phyloP scores from a whole-genome alignment of 2,888 invertebrate genomes.

The Dascillus cervinus region DNA sequence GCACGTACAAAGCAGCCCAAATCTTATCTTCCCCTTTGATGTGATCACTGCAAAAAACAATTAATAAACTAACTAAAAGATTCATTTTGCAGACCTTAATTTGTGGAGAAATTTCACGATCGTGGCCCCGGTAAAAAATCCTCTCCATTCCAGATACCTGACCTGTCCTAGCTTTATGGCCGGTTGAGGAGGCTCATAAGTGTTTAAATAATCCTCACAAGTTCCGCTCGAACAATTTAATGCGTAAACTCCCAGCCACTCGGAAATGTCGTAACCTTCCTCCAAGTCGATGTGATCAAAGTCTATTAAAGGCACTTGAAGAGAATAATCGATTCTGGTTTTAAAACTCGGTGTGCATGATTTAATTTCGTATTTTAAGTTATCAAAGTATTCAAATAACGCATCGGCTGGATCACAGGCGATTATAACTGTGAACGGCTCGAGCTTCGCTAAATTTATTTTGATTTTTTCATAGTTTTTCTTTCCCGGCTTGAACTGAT shows the following conservation, averaged over 20 bases:
- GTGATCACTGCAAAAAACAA: slow-evolving; percentile 25
- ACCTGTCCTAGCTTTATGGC: slow-evolving; percentile 34
- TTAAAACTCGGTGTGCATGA: slow-evolving; percentile 40
- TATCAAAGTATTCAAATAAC: slow-evolving; percentile 49
- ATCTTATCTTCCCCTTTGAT: slow-evolving; percentile 28
- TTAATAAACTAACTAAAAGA: slow-evolving; percentile 16
- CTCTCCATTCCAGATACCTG: slow-evolving; percentile 42
- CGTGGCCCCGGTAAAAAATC: slow-evolving; percentile 43
- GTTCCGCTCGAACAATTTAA: slow-evolving; percentile 35
- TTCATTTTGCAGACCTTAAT: slow-evolving; percentile 15
- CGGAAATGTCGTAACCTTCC: slow-evolving; percentile 39
- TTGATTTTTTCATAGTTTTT: slow-evolving; percentile 42
- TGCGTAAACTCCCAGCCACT: slow-evolving; percentile 50
- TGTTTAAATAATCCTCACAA: slow-evolving; percentile 36
- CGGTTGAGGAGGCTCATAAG: slow-evolving; percentile 39
- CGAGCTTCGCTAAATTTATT: slow-evolving; percentile 37
- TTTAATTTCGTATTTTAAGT: slow-evolving; percentile 40
- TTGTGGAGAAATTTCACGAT: slow-evolving; percentile 35
- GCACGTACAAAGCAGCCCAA: slow-evolving; percentile 48
- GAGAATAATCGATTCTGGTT: slow-evolving; percentile 33
- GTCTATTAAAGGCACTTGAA: slow-evolving; percentile 39
- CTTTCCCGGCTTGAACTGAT: slow-evolving; percentile 42
- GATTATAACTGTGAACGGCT: slow-evolving; percentile 42
- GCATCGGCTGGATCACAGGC: slow-evolving; percentile 51
- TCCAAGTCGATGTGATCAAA: slow-evolving; percentile 24